Evolutionary conservation across 2,113 vertebrate species (phyloP).

Genomic region (Atractosteus spatula): DNA sequence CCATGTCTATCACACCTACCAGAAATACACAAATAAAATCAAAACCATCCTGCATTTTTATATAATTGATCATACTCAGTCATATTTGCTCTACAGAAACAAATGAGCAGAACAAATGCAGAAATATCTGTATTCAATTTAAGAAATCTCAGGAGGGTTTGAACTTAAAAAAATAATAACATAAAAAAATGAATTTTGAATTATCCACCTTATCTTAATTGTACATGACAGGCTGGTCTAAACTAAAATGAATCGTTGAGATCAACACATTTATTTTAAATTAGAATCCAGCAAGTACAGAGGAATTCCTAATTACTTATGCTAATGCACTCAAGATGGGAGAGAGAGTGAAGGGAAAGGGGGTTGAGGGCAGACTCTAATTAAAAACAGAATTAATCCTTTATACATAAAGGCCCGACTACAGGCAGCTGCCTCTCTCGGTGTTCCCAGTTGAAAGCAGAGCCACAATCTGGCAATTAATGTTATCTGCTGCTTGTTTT

Average conservation of each 20-base stretch:
- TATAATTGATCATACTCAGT: no score
- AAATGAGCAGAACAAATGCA: constrained; percentile 25
- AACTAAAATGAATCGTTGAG: constrained; percentile 60
- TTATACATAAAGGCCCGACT: constrained; percentile 42
- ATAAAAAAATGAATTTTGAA: constrained; percentile 29
- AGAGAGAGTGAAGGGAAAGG: constrained; percentile 17
- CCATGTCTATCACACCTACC: no score
- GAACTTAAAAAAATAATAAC: constrained; percentile 44
- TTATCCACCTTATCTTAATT: constrained; percentile 62
- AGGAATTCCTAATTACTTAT: constrained; percentile 68
- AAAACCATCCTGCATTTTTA: no score
- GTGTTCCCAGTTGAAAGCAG: constrained; percentile 40
- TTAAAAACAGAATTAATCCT: constrained; percentile 70
- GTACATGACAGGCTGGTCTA: constrained; percentile 59
- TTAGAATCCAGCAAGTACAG: constrained; percentile 44
- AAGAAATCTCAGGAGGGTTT: constrained; percentile 46
- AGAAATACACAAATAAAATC: no score
- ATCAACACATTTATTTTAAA: constrained; percentile 63
- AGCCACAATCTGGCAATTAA: constrained; percentile 68
- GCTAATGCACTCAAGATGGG: constrained; percentile 50
- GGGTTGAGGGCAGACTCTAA: constrained; percentile 52
- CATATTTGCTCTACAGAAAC: constrained; percentile 29
- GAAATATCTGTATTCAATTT: constrained; percentile 9
- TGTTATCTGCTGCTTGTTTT: constrained; percentile 68
- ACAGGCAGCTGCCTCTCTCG: constrained; percentile 34